These are phyloP conservation scores for Myopa testacea DNA, from an alignment of 2,888 invertebrate species.

Conservation along the genomic window DNA sequence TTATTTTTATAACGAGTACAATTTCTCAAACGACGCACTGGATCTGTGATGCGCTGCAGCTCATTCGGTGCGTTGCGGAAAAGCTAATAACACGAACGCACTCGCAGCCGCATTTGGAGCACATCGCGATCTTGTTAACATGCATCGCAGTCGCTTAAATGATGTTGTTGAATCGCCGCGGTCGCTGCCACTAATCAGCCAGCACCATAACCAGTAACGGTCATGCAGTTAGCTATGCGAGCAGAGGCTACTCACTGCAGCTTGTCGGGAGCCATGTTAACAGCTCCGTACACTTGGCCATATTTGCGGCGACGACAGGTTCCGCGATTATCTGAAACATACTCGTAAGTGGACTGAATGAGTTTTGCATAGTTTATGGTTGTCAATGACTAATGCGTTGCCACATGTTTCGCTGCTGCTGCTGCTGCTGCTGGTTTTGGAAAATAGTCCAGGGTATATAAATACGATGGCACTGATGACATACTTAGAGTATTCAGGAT, in stretches of 20 bases:
- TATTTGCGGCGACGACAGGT: constrained; percentile 38
- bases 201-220: constrained; percentile 24
- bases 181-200: constrained; percentile 30
- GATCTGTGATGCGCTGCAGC: not conserved
- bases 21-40: too few relatives aligned
- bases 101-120: constrained; percentile 29
- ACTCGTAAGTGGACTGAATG: constrained; percentile 5
- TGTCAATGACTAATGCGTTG: constrained; percentile 41
- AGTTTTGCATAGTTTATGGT: constrained; percentile 47
- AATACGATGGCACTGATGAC: constrained; percentile 7
- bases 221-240: constrained; percentile 5
- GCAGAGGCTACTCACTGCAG: constrained; percentile 1
- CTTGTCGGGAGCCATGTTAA: constrained; percentile 23
- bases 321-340: constrained; percentile 34
- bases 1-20: too few relatives aligned
- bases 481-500: not conserved
- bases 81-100: constrained; percentile 16
- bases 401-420: constrained; percentile 15
- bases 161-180: constrained; percentile 36
- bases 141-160: constrained; percentile 37
- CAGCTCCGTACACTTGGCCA: constrained; percentile 21
- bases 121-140: constrained; percentile 41
- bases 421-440: not conserved
- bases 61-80: not conserved
- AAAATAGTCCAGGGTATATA: not conserved